Conservation (phyloP, 2,888 invertebrate genomes). For the Mesopsocus fuscifrons region DNA sequence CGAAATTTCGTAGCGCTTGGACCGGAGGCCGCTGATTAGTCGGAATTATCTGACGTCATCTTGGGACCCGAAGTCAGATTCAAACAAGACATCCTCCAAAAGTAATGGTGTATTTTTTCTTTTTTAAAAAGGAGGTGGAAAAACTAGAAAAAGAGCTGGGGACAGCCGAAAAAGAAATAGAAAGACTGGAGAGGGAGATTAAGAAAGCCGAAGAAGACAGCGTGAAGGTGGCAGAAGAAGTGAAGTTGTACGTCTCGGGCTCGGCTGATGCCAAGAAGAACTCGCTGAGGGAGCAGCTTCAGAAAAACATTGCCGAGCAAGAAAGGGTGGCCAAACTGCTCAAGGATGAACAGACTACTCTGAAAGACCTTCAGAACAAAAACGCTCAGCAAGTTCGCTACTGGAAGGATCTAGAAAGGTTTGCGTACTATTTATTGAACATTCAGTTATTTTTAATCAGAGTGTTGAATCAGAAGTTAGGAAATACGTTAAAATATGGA, state of each 20-base stretch:
- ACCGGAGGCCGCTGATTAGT: no score
- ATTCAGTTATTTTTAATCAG: conserved; percentile 2
- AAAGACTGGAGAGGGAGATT: conserved; percentile 32
- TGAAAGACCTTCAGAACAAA: conserved; percentile 29
- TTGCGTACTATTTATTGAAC: conserved; percentile 11
- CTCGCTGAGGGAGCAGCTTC: conserved; percentile 35
- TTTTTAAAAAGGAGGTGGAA: conserved; percentile 36
- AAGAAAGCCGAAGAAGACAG: conserved; percentile 34
- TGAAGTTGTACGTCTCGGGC: conserved; percentile 21
- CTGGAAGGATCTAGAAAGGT: conserved; percentile 31
- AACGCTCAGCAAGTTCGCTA: conserved; percentile 31
- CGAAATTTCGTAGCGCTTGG: no score
- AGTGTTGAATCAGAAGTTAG: background rate
- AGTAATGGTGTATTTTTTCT: no score
- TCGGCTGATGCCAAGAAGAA: background rate
- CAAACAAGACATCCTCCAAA: no score
- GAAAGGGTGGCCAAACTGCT: conserved; percentile 30
- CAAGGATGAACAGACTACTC: conserved; percentile 27
- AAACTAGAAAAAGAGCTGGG: conserved; percentile 34
- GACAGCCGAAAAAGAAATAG: conserved; percentile 33
- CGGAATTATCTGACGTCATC: no score
- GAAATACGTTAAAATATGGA: no score
- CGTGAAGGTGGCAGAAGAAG: conserved; percentile 31
- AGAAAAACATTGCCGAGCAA: conserved; percentile 37
- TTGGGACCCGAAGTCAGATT: no score